A percentile compares a stretch with the other conserved stretches of the same genome.
Conservation (phyloP, 2,797 vertebrate species). For the Zalophus californianus region DNA sequence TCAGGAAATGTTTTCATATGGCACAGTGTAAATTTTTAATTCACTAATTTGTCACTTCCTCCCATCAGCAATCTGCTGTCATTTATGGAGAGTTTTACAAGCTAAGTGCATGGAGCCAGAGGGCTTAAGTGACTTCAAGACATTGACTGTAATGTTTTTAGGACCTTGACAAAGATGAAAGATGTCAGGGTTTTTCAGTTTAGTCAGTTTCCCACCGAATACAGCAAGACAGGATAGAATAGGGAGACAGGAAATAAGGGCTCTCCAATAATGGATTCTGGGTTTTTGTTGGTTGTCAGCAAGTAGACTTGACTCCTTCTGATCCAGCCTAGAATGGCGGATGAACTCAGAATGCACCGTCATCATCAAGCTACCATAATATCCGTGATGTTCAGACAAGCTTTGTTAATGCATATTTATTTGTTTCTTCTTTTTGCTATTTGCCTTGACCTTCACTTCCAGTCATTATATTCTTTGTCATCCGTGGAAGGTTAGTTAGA, state of each 20-base stretch:
- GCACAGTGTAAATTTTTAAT: constrained; percentile 63
- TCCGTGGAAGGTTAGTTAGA: neutral
- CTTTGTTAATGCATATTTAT: neutral
- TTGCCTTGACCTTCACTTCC: neutral
- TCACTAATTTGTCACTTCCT: constrained; percentile 66
- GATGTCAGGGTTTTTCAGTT: constrained; percentile 60
- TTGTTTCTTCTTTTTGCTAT: neutral
- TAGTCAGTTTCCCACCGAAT: constrained; percentile 32
- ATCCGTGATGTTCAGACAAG: too few relatives aligned
- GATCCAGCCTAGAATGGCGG: neutral
- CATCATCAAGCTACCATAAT: accelerated
- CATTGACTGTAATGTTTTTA: constrained; percentile 43
- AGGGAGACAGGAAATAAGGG: constrained; percentile 2
- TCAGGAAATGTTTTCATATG: constrained; percentile 34
- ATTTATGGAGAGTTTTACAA: neutral
- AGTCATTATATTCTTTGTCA: neutral
- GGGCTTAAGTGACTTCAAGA: constrained; percentile 63
- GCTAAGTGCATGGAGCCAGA: constrained; percentile 4
- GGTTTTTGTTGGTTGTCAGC: constrained; percentile 12
- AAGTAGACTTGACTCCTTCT: constrained; percentile 14
- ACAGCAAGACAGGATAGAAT: neutral
- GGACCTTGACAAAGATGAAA: constrained; percentile 67
- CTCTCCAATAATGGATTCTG: constrained; percentile 13
- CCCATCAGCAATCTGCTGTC: neutral
- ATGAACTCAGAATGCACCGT: neutral